These are phyloP conservation scores for Listrodromus nycthemerus DNA, from an alignment of 2,888 invertebrate species.

Conservation along the genomic window DNA sequence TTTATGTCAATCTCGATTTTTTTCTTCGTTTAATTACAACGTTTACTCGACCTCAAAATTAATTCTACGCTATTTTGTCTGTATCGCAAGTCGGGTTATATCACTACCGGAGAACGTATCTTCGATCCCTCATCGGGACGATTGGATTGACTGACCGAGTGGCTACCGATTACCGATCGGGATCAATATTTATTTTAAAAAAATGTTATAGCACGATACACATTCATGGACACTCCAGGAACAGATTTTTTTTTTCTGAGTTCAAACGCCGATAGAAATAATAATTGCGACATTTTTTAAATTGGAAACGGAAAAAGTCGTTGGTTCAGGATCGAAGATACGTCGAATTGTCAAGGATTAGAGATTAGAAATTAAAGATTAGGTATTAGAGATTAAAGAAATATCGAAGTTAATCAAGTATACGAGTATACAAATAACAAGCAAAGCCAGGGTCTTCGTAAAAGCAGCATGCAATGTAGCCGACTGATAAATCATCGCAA, in stretches of 20 bases:
- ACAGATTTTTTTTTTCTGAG: not conserved
- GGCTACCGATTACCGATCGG: no score
- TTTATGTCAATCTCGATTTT: constrained; percentile 20
- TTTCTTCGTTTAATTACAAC: constrained; percentile 40
- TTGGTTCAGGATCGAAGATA: not conserved
- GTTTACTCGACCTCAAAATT: constrained; percentile 60
- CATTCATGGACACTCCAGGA: no score
- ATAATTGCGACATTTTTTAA: not conserved
- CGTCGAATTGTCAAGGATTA: not conserved
- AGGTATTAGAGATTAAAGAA: not conserved
- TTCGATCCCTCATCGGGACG: not conserved
- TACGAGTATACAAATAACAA: constrained; percentile 48
- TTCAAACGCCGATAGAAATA: not conserved
- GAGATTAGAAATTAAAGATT: not conserved
- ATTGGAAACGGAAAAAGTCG: not conserved
- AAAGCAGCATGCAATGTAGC: constrained; percentile 78
- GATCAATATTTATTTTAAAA: no score
- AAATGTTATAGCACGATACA: no score
- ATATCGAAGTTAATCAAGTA: not conserved
- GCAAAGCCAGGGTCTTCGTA: constrained; percentile 74
- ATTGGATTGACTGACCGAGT: not conserved
- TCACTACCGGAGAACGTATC: constrained; percentile 70
- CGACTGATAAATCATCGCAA: constrained; percentile 68
- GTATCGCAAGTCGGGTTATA: constrained; percentile 65
- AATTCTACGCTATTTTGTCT: constrained; percentile 47